Evolutionary conservation across 2,113 vertebrate genomes (phyloP).

Genomic region (Ceyx margarethae): DNA sequence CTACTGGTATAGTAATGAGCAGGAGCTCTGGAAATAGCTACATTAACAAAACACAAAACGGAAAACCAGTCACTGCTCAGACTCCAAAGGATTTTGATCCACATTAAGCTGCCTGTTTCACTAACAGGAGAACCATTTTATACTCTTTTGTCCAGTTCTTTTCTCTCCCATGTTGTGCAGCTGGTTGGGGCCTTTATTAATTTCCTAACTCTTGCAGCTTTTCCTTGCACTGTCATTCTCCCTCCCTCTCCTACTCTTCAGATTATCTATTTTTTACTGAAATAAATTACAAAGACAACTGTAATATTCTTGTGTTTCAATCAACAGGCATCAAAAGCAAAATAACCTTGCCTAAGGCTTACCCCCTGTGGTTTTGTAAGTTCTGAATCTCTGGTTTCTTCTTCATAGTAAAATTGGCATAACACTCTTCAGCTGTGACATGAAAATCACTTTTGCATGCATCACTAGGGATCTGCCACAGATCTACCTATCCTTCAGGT

Average conservation of each 20-base stretch:
- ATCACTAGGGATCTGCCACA: neutral
- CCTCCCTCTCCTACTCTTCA: neutral
- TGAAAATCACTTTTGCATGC: neutral
- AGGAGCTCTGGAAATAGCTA: neutral
- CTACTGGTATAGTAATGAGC: neutral
- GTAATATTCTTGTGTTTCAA: neutral
- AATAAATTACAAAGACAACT: neutral
- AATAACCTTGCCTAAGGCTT: neutral
- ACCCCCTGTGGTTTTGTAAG: neutral
- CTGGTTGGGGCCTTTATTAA: neutral
- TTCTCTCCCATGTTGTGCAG: neutral
- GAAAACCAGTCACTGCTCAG: neutral
- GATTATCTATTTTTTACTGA: neutral
- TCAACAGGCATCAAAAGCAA: neutral
- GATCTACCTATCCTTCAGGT: neutral
- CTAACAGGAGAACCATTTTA: neutral
- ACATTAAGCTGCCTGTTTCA: neutral
- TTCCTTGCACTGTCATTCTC: neutral
- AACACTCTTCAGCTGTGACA: neutral
- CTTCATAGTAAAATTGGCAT: neutral
- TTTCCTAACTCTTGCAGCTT: neutral
- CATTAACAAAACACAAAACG: neutral
- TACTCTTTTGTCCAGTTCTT: neutral
- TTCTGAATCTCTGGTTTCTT: neutral
- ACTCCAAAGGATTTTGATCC: neutral